A percentile compares a stretch with the other conserved stretches of the same genome.
Evolutionary conservation across 2,797 vertebrate species (phyloP).

Genomic region (Cichlasoma orientale): DNA sequence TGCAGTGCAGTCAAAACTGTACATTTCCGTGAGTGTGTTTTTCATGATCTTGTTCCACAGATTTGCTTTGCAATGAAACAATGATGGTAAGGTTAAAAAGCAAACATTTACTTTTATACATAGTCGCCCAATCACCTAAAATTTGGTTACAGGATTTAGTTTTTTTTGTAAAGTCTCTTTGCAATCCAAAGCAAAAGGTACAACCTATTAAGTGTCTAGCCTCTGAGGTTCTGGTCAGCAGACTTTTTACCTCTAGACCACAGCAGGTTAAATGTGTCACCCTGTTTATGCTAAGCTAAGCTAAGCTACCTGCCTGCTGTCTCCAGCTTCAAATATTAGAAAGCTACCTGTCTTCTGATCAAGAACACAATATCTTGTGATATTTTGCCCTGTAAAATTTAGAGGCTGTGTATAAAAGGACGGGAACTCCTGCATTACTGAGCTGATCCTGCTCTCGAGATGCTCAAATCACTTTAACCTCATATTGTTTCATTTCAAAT

Average conservation of each 20-base stretch:
- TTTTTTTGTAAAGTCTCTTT: not conserved
- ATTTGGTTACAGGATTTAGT: not conserved
- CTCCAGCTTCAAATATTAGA: not conserved
- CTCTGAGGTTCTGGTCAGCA: not conserved
- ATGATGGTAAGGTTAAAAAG: not conserved
- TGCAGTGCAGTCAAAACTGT: not conserved
- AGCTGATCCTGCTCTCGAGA: not conserved
- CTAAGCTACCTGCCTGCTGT: not conserved
- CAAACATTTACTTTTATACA: not conserved
- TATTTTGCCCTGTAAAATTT: not conserved
- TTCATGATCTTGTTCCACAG: not conserved
- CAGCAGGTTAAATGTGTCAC: not conserved
- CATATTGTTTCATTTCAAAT: not conserved
- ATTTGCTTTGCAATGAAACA: constrained; percentile 5
- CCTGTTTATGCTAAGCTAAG: no score
- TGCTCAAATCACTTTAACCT: not conserved
- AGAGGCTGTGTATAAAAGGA: not conserved
- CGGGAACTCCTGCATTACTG: not conserved
- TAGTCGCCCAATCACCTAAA: not conserved
- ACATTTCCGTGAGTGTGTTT: not conserved
- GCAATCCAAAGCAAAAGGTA: not conserved
- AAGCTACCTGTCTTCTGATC: not conserved
- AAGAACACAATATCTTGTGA: not conserved
- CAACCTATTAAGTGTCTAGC: not conserved
- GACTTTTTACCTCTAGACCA: not conserved